Evolutionary conservation across 1,140 invertebrate species (phyloP).

Genomic region (Aphidius gifuensis): DNA sequence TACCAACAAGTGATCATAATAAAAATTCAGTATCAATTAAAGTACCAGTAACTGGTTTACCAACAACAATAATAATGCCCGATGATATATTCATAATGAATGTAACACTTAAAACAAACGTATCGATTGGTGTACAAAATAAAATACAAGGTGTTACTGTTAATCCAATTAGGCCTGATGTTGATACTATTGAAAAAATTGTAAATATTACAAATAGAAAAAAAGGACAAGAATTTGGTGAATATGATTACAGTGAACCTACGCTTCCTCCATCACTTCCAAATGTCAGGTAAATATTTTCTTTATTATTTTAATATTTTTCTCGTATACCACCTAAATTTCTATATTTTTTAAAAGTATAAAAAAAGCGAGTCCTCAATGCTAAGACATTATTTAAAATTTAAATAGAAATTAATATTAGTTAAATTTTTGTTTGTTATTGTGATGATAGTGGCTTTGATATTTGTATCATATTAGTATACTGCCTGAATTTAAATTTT

Average conservation of each 20-base stretch:
- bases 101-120: constrained; percentile 50
- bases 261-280: constrained; percentile 71
- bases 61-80: constrained; percentile 40
- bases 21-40: neutral
- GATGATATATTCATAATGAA: constrained; percentile 49
- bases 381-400: too few species aligned
- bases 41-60: constrained; percentile 31
- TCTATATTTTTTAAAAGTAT: too few species aligned
- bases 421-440: too few species aligned
- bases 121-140: constrained; percentile 43
- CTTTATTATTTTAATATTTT: neutral
- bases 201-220: constrained; percentile 50
- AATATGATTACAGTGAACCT: constrained; percentile 66
- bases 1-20: neutral
- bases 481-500: too few species aligned
- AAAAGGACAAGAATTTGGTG: constrained; percentile 48
- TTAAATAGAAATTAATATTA: too few species aligned
- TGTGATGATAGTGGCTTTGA: too few species aligned
- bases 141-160: constrained; percentile 44
- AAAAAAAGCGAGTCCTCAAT: too few species aligned
- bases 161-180: constrained; percentile 44
- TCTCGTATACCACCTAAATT: too few species aligned
- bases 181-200: constrained; percentile 41
- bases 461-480: too few species aligned
- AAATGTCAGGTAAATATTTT: constrained; percentile 61